These are phyloP conservation scores for Chionis minor DNA, from an alignment of 2,113 vertebrate species.

Conservation along the genomic window DNA sequence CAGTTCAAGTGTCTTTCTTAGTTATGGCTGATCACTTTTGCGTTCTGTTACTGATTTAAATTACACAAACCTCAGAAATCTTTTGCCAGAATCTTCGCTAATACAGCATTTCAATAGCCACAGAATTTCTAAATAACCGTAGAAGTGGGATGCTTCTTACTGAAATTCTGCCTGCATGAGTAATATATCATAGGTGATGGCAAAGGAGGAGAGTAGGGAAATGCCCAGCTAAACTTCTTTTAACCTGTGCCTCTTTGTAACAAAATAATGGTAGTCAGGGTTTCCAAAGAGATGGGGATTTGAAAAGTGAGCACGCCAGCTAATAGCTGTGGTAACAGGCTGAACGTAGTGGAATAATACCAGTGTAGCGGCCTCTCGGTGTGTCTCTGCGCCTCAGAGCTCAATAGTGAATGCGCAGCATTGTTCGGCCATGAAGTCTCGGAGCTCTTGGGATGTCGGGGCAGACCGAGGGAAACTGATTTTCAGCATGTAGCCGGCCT, in stretches of 20 bases:
- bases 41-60: not conserved
- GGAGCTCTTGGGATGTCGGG: not conserved
- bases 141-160: not conserved
- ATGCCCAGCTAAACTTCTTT: not conserved
- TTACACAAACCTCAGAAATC: not conserved
- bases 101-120: not conserved
- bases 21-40: not conserved
- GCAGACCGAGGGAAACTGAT: not conserved
- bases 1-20: not conserved
- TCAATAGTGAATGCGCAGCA: conserved; percentile 25
- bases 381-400: not conserved
- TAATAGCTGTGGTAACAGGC: conserved; percentile 30
- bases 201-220: not conserved
- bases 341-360: not conserved
- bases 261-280: not conserved
- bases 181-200: not conserved
- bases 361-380: not conserved
- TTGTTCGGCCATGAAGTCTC: conserved; percentile 18
- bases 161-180: not conserved
- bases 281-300: conserved; percentile 54
- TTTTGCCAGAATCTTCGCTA: not conserved
- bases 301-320: conserved; percentile 48
- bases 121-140: not conserved
- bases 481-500: conserved; percentile 19
- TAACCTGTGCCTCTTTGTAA: conserved; percentile 34